Evolutionary conservation across 1,140 invertebrate species (phyloP), one percentile per base, ranked within the genome.

Genomic region (Diprion similis): DNA sequence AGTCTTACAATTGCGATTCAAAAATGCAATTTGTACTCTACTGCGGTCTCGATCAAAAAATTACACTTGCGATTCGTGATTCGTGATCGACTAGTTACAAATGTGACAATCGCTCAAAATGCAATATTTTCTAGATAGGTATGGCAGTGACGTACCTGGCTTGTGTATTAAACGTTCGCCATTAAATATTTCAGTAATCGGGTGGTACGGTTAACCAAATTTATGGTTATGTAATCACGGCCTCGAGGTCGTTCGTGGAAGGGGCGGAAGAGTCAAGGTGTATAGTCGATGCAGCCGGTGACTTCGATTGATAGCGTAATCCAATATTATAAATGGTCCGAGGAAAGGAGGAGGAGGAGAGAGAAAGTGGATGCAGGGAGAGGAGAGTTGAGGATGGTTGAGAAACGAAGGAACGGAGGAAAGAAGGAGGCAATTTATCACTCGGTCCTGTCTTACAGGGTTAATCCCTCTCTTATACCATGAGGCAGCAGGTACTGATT

Each of bases 291-390:
- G 51, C 51, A 59, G 3, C 76, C 68, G 70, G 73, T 78, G 79
- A 81, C 77, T 79, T 79, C 76, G 78, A 82, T 82, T 73, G 79
- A 82, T 80, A 75, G 76, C 76, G 72, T 79, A 80, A 81, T 79
- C 77, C 77, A 72, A 80, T 80, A 81, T 79, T 81, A 82, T 78
- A 79, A 82, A 82, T 78, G 79, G 75, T 70, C 59, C 59, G 51
- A 71, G 69, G 13, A 37, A 13, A 69, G 64, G 59, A 70, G 67
- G 70, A 46, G 72, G 37, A 37, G 24, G 51, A 59, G 51, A 59
- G 51, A 59, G 51, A n/a, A 59, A 59, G 51, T 59, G 4, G 51
- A 59, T 59, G 51, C 24, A 37, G 24, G 8, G 51, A n/a, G 11
- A 59, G n/a, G 51, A 59, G 51, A 59, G n/a, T 11, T 8, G 9